Evolutionary conservation across 2,888 invertebrate species (phyloP).

Genomic region (Leptinotarsa haldemani): DNA sequence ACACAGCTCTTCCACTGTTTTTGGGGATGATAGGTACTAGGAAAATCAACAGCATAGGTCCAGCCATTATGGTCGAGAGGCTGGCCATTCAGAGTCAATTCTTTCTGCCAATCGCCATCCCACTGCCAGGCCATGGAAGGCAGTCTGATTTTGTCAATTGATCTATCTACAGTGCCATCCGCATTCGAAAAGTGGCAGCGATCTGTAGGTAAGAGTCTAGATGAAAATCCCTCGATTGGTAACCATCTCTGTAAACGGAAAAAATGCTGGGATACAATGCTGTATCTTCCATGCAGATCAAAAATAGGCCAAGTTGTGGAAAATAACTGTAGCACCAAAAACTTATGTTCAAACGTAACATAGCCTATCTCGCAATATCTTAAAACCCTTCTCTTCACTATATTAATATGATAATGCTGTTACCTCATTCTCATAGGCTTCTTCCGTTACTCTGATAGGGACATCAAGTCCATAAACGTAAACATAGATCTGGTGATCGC

Average conservation of each 20-base stretch:
- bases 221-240: slow-evolving; percentile 88
- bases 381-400: too few species aligned
- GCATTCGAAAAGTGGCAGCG: slow-evolving; percentile 86
- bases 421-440: slow-evolving; percentile 92
- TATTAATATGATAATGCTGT: slow-evolving; percentile 16
- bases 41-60: slow-evolving; percentile 94
- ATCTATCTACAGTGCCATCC: slow-evolving; percentile 83
- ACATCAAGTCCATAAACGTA: slow-evolving; percentile 91
- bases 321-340: too few species aligned
- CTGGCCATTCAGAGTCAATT: slow-evolving; percentile 83
- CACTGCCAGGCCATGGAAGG: slow-evolving; percentile 97
- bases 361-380: too few species aligned
- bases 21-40: slow-evolving; percentile 81
- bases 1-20: slow-evolving; percentile 94
- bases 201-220: slow-evolving; percentile 87
- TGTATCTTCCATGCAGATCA: too few species aligned
- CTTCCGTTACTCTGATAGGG: slow-evolving; percentile 90
- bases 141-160: slow-evolving; percentile 83
- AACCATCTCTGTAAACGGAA: slow-evolving; percentile 79
- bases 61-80: slow-evolving; percentile 92
- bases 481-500: slow-evolving; percentile 92
- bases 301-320: too few species aligned
- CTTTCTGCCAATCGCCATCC: slow-evolving; percentile 94
- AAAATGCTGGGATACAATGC: neutral
- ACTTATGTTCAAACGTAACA: too few species aligned